phyloP scores from a whole-genome alignment of 1,140 invertebrate genomes.

The Temnothorax longispinosus region DNA sequence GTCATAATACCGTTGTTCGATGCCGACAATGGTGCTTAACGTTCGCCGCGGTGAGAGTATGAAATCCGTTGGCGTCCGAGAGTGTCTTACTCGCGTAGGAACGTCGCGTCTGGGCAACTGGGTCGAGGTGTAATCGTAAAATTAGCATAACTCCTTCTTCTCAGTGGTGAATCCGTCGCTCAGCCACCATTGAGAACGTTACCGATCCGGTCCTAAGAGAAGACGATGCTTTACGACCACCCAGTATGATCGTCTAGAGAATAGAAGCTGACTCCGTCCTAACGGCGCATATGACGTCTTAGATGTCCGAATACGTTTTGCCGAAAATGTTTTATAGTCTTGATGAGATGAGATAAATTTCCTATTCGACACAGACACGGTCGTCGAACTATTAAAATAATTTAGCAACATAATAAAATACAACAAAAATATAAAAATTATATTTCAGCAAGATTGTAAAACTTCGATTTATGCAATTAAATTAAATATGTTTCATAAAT shows the following conservation, averaged over 20 bases:
- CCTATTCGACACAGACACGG: background rate
- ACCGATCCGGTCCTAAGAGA: background rate
- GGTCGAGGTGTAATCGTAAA: constrained; percentile 72
- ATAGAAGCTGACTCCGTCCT: constrained; percentile 18
- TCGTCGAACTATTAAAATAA: too few relatives aligned
- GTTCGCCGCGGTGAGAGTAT: constrained; percentile 31
- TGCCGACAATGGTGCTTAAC: constrained; percentile 45
- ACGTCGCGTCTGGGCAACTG: constrained; percentile 64
- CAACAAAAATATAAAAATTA: background rate
- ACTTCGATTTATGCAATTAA: background rate
- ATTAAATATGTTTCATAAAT: background rate
- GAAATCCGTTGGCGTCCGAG: constrained; percentile 54
- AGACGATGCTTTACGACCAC: constrained; percentile 42
- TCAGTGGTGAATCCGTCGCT: constrained; percentile 56
- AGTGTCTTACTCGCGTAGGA: constrained; percentile 33
- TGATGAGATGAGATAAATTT: background rate
- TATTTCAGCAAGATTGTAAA: background rate
- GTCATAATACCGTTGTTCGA: constrained; percentile 54
- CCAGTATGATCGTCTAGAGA: constrained; percentile 42
- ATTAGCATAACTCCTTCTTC: constrained; percentile 73
- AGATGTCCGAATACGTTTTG: background rate
- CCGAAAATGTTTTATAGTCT: constrained; percentile 18
- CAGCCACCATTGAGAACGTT: constrained; percentile 30
- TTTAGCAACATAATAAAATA: background rate
- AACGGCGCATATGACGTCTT: constrained; percentile 6